Percentiles rank a stretch among this genome's conserved stretches.
Evolutionary conservation across 2,888 invertebrate species (phyloP).

Genomic region (Sphaerophoria taeniata): DNA sequence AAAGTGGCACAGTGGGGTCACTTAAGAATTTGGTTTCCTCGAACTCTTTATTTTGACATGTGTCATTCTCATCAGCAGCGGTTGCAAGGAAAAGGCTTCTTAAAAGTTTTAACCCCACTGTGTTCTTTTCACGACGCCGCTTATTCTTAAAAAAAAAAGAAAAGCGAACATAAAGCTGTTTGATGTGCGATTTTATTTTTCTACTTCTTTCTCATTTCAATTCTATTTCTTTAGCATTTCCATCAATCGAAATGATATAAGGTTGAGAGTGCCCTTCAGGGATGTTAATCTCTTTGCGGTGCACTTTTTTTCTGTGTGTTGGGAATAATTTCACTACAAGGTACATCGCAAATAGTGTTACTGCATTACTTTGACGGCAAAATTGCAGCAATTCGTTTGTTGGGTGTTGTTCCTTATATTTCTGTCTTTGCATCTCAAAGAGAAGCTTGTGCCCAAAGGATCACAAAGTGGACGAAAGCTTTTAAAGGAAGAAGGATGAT

Average conservation of each 20-base stretch:
- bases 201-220: neutral
- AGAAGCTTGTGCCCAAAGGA: constrained; percentile 12
- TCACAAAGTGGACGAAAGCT: constrained; percentile 13
- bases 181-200: constrained; percentile 34
- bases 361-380: neutral
- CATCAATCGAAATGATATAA: constrained; percentile 13
- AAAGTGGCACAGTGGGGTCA: neutral
- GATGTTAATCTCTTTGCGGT: constrained; percentile 36
- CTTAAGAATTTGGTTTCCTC: too few species aligned
- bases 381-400: constrained; percentile 30
- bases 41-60: too few species aligned
- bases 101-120: constrained; percentile 4
- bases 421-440: neutral
- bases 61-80: neutral
- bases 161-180: constrained; percentile 50
- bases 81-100: neutral
- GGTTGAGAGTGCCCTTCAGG: constrained; percentile 31
- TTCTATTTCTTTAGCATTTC: neutral
- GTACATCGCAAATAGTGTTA: constrained; percentile 40
- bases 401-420: constrained; percentile 16
- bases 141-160: neutral
- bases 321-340: constrained; percentile 18
- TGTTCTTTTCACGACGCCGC: neutral
- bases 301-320: constrained; percentile 23
- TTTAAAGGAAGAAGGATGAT: neutral